Conservation (phyloP, 2,888 invertebrate species). For the Norana najaformis region DNA sequence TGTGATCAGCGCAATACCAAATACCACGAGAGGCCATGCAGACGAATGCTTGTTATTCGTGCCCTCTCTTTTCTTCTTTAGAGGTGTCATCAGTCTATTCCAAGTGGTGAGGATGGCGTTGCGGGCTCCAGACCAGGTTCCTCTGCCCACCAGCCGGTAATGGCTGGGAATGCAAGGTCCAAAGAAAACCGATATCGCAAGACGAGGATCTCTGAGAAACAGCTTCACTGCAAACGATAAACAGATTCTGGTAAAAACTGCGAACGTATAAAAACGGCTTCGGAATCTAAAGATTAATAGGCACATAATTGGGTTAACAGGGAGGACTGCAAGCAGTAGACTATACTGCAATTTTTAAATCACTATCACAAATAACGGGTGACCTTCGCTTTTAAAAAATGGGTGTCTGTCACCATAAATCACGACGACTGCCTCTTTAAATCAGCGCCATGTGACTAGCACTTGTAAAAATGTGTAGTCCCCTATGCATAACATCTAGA, state of each 20-base stretch:
- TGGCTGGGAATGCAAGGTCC: conserved; percentile 59
- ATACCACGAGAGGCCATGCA: not conserved
- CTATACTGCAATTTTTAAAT: too few relatives aligned
- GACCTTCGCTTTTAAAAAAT: too few relatives aligned
- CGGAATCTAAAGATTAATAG: too few relatives aligned
- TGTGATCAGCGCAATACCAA: not conserved
- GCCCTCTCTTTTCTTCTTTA: conserved; percentile 14
- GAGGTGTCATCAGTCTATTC: conserved; percentile 48
- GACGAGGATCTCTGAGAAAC: conserved; percentile 47
- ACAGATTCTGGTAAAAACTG: too few relatives aligned
- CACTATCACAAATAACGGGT: too few relatives aligned
- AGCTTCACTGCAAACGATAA: conserved; percentile 46
- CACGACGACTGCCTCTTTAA: too few relatives aligned
- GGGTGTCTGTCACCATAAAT: too few relatives aligned
- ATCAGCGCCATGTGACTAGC: too few relatives aligned
- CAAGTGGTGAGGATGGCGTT: conserved; percentile 60
- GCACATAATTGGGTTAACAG: too few relatives aligned
- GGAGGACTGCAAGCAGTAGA: too few relatives aligned
- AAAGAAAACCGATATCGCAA: conserved; percentile 52
- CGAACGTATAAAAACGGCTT: not conserved
- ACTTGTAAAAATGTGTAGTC: too few relatives aligned
- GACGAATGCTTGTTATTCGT: not conserved
- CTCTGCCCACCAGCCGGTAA: conserved; percentile 60
- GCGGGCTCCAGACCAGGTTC: conserved; percentile 62
- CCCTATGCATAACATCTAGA: too few relatives aligned